A percentile compares a stretch with the other conserved stretches of the same genome.
phyloP scores from a whole-genome alignment of 2,797 vertebrate genomes.

The Aselliscus stoliczkanus region DNA sequence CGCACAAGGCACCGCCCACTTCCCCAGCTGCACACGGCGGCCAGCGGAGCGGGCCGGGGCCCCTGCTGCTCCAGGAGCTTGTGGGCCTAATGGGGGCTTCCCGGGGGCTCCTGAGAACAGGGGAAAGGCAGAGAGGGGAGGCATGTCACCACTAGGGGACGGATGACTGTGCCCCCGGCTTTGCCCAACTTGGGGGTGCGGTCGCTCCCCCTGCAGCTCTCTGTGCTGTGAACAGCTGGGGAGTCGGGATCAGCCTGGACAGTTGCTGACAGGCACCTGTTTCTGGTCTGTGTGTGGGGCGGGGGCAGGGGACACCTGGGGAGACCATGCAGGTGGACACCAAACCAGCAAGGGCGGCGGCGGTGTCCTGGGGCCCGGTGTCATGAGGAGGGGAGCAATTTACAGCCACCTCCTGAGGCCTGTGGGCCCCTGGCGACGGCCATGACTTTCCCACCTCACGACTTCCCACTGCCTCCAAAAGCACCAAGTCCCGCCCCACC shows the following conservation, averaged over 20 bases:
- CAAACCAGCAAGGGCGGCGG: neutral
- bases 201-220: neutral
- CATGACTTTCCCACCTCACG: neutral
- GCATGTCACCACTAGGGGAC: too few species aligned
- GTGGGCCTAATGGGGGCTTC: neutral
- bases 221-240: neutral
- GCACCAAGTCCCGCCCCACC: too few species aligned
- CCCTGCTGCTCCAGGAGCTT: neutral
- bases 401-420: neutral
- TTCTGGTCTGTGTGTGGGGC: too few species aligned
- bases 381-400: neutral
- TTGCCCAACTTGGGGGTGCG: fast-evolving
- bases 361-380: neutral
- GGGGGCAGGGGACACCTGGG: neutral
- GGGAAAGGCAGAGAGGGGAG: neutral
- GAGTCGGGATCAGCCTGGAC: too few species aligned
- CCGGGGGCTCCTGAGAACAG: neutral
- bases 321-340: too few species aligned
- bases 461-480: too few species aligned
- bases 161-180: too few species aligned
- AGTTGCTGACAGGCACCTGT: too few species aligned
- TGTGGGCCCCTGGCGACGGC: neutral
- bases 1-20: neutral
- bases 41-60: neutral
- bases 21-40: neutral